phyloP scores from a whole-genome alignment of 2,797 vertebrate genomes.

The Picus viridis region DNA sequence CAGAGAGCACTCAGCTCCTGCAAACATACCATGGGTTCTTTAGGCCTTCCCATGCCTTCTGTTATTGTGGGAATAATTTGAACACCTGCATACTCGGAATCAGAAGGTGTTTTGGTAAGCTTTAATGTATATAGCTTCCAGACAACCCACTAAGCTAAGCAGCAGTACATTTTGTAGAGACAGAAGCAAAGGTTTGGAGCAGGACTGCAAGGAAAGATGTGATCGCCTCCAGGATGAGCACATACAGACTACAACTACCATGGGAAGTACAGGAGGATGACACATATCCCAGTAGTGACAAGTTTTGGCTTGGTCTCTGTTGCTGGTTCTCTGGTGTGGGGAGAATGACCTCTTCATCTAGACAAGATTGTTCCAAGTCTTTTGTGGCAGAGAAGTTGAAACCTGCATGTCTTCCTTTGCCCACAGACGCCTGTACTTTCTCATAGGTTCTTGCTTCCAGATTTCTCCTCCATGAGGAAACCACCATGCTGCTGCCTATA shows the following conservation, averaged over 20 bases:
- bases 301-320: not conserved
- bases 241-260: not conserved
- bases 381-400: not conserved
- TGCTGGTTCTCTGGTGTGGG: not conserved
- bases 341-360: not conserved
- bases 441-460: not conserved
- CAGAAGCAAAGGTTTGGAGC: not conserved
- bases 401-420: not conserved
- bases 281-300: not conserved
- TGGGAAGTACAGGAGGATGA: not conserved
- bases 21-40: rapidly evolving
- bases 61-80: not conserved
- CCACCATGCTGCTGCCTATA: not conserved
- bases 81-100: not conserved
- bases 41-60: not conserved
- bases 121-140: not conserved
- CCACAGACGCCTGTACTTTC: not conserved
- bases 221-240: not conserved
- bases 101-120: not conserved
- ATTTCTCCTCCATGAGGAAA: not conserved
- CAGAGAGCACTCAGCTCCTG: not conserved
- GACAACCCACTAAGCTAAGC: not conserved
- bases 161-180: not conserved
- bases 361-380: not conserved
- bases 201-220: not conserved